Evolutionary conservation across 1,140 invertebrate genomes (phyloP).

Genomic region (Bombus consobrinus): DNA sequence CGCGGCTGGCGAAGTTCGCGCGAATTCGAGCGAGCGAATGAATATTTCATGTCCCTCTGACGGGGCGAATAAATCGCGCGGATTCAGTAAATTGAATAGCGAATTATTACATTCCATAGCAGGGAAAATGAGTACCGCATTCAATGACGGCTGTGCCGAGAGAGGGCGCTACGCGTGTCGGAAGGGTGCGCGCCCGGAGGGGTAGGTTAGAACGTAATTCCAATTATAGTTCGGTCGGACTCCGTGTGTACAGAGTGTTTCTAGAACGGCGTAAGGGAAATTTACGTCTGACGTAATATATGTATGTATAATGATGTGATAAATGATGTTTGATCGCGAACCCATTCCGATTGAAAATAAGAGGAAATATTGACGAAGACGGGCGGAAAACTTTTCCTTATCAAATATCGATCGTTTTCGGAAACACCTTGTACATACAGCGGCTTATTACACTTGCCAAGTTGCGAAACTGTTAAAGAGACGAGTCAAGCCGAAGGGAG

Average conservation of each 20-base stretch:
- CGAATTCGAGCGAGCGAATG: constrained; percentile 23
- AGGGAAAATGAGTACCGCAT: constrained; percentile 44
- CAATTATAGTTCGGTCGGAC: constrained; percentile 52
- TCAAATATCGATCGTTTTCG: neutral
- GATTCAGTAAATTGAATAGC: constrained; percentile 47
- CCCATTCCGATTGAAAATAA: neutral
- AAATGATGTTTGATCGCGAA: neutral
- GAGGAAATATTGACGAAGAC: neutral
- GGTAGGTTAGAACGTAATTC: constrained; percentile 47
- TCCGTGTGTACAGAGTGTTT: constrained; percentile 18
- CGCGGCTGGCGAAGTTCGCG: constrained; percentile 1
- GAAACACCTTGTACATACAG: neutral
- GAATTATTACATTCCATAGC: constrained; percentile 53
- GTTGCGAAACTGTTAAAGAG: constrained; percentile 6
- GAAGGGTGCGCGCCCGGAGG: neutral
- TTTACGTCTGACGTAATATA: neutral
- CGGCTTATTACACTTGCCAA: constrained; percentile 7
- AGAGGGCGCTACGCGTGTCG: neutral
- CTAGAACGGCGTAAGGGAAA: neutral
- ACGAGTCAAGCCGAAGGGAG: neutral
- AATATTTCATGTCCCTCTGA: constrained; percentile 25
- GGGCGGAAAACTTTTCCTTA: neutral
- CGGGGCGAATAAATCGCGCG: constrained; percentile 39
- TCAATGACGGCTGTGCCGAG: neutral
- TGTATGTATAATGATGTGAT: neutral